Base-by-base conservation (phyloP, 2,888 invertebrate genomes). In the Pachliopta kotzebuea region DNA sequence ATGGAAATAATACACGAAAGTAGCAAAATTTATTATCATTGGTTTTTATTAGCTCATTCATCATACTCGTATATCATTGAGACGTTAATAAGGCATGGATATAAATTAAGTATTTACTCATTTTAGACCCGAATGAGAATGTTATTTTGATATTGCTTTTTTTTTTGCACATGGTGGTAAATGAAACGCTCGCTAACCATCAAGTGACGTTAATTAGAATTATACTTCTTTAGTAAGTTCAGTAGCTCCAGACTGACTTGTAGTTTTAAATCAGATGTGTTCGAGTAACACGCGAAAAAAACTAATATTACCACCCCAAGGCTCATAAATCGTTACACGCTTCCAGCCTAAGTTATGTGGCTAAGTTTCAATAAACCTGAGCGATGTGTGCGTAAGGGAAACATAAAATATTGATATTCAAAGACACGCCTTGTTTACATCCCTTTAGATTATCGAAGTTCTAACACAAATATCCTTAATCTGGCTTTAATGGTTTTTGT, bases 341-440 rank as follows among this genome's bases (percentile, higher is more conserved):
- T 20, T 18, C 54, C 17, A 17, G 50, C 42, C 14, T 24, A 42
- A 55, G 20, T 45, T 55, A 61, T 45, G 45, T 61, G 45, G 45
- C 21, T 45, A 60, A 54, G 55, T 61, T 60, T 61, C 45, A 54
- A 55, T 54, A 61, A 54, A 45, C 61, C 55, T 55, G 42, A 61
- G 45, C 53, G 23, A 55, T 29, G 61, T 29, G 24, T 42, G 45
- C 45, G 45, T 55, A 23, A 37, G 8, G 8, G 42, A 54, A 37
- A 45, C 45, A 7, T 55, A 21, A 55, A 54, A 45, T 21, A 55
- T 61, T 61, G 24, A 17, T 61, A 61, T 61, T 55, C 55, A 45
- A 17, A 11, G 3, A 3, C 61, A 61, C 61, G 61, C 26, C 24
- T 60, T 42, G 53, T 60, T 37, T 37, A 53, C n/a, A 23, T 42